Evolutionary conservation across 2,113 vertebrate species (phyloP).

Genomic region (Choloepus hoffmanni): DNA sequence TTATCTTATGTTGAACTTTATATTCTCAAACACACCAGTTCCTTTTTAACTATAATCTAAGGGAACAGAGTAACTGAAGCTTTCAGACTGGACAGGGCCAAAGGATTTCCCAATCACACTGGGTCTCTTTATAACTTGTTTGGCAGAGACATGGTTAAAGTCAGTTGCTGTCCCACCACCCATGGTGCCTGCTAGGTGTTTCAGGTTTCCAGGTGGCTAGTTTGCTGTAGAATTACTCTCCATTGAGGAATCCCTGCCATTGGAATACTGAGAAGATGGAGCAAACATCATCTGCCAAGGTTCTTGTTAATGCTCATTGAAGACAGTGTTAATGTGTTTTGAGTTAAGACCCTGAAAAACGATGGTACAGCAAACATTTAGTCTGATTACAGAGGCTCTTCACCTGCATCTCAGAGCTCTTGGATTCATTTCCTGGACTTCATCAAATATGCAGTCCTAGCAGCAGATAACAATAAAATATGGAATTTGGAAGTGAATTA

Average conservation of each 20-base stretch:
- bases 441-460: background rate
- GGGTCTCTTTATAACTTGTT: background rate
- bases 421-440: background rate
- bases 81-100: background rate
- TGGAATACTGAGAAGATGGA: background rate
- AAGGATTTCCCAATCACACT: background rate
- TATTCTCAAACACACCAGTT: no score
- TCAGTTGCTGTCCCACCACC: background rate
- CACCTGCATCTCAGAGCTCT: background rate
- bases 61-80: background rate
- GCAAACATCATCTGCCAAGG: background rate
- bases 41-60: background rate
- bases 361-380: background rate
- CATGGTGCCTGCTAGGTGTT: background rate
- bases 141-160: constrained; percentile 42
- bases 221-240: background rate
- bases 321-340: background rate
- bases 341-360: background rate
- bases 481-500: background rate
- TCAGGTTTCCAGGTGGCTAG: background rate
- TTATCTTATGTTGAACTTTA: no score
- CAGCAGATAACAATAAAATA: background rate
- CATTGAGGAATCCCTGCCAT: background rate
- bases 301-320: background rate
- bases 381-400: background rate